phyloP scores from a whole-genome alignment of 2,113 vertebrate species.

The Struthio camelus region DNA sequence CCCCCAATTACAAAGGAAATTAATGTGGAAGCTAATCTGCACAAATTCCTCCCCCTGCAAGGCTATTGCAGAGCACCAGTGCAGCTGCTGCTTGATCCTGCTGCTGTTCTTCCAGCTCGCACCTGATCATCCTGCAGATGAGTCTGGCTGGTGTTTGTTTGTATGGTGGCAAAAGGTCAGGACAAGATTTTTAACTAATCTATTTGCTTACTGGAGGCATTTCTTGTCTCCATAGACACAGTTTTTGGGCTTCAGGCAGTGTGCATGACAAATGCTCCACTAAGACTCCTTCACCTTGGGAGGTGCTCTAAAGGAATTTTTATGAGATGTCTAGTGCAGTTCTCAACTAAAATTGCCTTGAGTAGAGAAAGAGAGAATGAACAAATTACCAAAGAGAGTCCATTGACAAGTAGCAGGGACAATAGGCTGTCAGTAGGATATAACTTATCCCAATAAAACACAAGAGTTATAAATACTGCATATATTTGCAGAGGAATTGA shows the following conservation, averaged over 20 bases:
- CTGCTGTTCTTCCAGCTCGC: background rate
- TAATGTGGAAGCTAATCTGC: background rate
- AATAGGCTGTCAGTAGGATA: slow-evolving; percentile 3
- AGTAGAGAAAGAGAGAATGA: background rate
- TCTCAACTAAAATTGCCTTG: background rate
- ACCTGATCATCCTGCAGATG: background rate
- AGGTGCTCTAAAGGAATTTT: slow-evolving; percentile 7
- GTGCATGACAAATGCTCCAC: background rate
- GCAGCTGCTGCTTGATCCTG: background rate
- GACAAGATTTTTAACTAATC: background rate
- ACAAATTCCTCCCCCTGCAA: background rate
- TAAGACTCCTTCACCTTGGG: background rate
- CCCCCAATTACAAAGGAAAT: background rate
- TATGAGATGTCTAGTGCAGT: background rate
- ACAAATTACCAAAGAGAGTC: background rate
- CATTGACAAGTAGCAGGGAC: background rate
- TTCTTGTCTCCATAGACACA: background rate
- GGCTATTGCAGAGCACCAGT: background rate
- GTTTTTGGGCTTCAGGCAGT: background rate
- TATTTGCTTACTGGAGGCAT: background rate
- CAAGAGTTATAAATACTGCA: background rate
- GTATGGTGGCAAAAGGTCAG: background rate
- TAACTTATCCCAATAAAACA: background rate
- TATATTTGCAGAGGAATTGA: background rate
- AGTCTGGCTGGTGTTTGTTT: background rate